A percentile compares a stretch with the other conserved stretches of the same genome.
Conservation (phyloP, 2,888 invertebrate genomes). For the Clusia tigrina region DNA sequence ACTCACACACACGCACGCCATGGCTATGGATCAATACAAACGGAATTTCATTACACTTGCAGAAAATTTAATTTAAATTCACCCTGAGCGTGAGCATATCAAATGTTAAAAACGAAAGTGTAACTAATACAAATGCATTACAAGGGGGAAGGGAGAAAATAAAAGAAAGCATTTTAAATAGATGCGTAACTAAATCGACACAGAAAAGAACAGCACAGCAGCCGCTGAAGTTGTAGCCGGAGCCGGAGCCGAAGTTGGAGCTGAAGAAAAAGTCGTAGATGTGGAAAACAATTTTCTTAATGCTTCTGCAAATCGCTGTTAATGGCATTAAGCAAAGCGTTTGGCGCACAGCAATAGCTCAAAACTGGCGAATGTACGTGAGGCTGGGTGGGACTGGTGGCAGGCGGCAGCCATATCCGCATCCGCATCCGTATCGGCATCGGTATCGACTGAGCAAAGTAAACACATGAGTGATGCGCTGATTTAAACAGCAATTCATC, state of each 20-base stretch:
- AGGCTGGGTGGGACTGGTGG: too few relatives aligned
- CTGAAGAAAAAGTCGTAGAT: constrained; percentile 10
- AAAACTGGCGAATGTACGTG: constrained; percentile 15
- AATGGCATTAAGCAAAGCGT: constrained; percentile 51
- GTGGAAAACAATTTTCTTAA: constrained; percentile 52
- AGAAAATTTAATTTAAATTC: constrained; percentile 39
- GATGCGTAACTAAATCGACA: constrained; percentile 24
- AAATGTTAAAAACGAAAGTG: constrained; percentile 1
- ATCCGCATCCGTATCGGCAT: constrained; percentile 3
- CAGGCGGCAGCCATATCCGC: not conserved
- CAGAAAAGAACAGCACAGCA: not conserved
- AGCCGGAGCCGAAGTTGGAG: not conserved
- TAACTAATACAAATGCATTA: constrained; percentile 1
- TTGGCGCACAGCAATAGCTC: constrained; percentile 24
- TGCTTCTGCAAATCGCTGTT: constrained; percentile 48
- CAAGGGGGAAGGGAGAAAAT: not conserved
- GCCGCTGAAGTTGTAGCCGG: constrained; percentile 4
- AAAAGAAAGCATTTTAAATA: constrained; percentile 15
- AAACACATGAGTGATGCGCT: constrained; percentile 61
- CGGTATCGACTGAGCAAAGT: constrained; percentile 15
- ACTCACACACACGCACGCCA: not conserved
- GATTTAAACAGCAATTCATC: constrained; percentile 65
- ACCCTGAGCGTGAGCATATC: constrained; percentile 29
- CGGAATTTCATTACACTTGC: not conserved
- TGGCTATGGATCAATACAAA: not conserved